phyloP scores from a whole-genome alignment of 2,888 invertebrate species.

The Hymenopus coronatus region DNA sequence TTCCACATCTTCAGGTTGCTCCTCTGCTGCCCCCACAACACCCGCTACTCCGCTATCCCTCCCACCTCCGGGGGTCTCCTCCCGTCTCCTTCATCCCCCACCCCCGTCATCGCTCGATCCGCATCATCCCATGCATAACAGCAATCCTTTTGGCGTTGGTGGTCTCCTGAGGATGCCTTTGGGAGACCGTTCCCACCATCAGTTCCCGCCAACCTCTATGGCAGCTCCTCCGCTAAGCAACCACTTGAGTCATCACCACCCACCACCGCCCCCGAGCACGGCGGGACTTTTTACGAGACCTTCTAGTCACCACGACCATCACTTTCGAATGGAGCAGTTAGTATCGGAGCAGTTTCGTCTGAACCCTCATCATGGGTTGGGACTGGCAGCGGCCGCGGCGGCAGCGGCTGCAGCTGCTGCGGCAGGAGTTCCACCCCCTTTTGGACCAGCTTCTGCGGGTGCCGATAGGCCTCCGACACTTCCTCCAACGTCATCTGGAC shows the following conservation, averaged over 20 bases:
- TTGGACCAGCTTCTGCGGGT: conserved; percentile 50
- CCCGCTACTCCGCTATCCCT: conserved; percentile 36
- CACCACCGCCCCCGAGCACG: conserved; percentile 41
- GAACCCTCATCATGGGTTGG: conserved; percentile 60
- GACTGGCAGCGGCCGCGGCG: conserved; percentile 69
- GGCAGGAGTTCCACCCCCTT: conserved; percentile 45
- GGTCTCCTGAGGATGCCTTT: conserved; percentile 73
- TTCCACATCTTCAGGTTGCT: conserved; percentile 55
- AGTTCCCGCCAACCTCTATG: conserved; percentile 60
- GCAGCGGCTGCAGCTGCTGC: conserved; percentile 65
- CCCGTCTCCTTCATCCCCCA: conserved; percentile 47
- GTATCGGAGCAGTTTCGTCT: conserved; percentile 76
- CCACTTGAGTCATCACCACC: conserved; percentile 30
- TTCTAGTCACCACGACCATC: conserved; percentile 72
- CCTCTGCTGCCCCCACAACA: conserved; percentile 46
- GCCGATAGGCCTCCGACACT: conserved; percentile 59
- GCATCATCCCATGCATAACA: conserved; percentile 25
- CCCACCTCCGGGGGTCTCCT: conserved; percentile 36
- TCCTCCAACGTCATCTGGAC: conserved; percentile 48
- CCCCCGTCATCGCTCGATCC: conserved; percentile 40
- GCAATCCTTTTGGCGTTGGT: conserved; percentile 69
- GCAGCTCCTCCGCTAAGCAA: conserved; percentile 48
- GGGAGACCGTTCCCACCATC: conserved; percentile 49
- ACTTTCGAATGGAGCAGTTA: conserved; percentile 79
- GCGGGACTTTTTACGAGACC: conserved; percentile 74